A percentile compares a stretch with the other conserved stretches of the same genome.
Evolutionary conservation across 2,113 vertebrate genomes (phyloP).

Genomic region (Sturnira hondurensis): DNA sequence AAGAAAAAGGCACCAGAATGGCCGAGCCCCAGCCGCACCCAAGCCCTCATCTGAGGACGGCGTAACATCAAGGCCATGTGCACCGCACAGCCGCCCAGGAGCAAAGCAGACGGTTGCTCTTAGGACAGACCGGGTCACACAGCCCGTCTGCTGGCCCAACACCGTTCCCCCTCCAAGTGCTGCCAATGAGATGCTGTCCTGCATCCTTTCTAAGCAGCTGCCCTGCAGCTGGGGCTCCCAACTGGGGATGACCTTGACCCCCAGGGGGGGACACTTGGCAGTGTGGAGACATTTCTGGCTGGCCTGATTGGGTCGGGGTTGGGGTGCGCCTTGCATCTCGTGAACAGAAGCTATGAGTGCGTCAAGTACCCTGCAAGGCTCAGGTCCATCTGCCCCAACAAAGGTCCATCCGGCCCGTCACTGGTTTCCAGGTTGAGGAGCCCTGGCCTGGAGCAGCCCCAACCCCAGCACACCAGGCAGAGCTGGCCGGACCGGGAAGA

Average conservation of each 20-base stretch:
- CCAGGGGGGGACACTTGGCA: background rate
- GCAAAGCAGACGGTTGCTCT: accelerated
- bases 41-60: accelerated
- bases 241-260: background rate
- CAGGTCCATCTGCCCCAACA: background rate
- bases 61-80: background rate
- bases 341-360: background rate
- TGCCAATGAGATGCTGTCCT: background rate
- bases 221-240: background rate
- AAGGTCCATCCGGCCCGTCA: background rate
- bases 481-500: background rate
- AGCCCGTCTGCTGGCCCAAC: background rate
- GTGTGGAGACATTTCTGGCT: background rate
- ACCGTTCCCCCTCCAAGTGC: accelerated
- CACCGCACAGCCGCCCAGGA: background rate
- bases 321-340: background rate
- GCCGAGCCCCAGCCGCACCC: too few relatives aligned
- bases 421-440: too few relatives aligned
- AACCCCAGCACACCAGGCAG: background rate
- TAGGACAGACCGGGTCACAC: background rate
- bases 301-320: accelerated
- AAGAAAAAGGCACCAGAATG: background rate
- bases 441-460: background rate
- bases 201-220: background rate
- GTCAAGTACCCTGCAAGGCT: accelerated